Evolutionary conservation across 2,888 invertebrate species (phyloP), one percentile per base, ranked within the genome.

Genomic region (Drosophila peninsularis): DNA sequence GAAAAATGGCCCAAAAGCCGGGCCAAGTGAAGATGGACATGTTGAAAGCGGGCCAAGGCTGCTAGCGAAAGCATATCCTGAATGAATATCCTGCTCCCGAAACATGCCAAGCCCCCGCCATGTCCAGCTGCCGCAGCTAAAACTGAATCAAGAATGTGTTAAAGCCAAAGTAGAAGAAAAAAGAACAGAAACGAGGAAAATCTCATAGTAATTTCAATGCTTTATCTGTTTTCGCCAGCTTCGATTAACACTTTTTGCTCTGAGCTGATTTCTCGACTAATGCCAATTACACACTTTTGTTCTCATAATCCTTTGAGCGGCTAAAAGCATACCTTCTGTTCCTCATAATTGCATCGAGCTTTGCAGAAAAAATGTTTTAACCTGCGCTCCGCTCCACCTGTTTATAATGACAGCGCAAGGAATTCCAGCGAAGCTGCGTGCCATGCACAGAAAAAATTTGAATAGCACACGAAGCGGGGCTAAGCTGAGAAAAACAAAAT

Each of bases 31-130:
- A 62, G 78, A 67, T 67, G 74, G 78, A 78, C 58, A 67, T 62
- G 78, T 53, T 21, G 39, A 60, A 75, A 67, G 55, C 62, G 42
- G 78, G 75, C 75, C 75, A 75, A 74, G 74, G 78, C 58, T 72
- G 47, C 7, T n/a, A n/a, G 39, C 13, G 45, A 57, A 68, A 42
- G 34, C 60, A 47, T 21, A 30, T 44, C 39, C 53, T 57, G 24
- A 17, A 27, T 50, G 44, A 58, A 60, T 69, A 63, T 60, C 53
- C 41, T 61, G 36, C 39, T 56, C 39, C 21, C 27, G 53, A 44
- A 6, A 4, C 21, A 53, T 60, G 70, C 30, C 45, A 53, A n/a
- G 24, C 3, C 24, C 24, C 24, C 24, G 24, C 24, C 24, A 24
- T 24, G 24, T 24, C 24, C 24, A 24, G 24, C 24, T n/a, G 24